A percentile compares a stretch with the other conserved stretches of the same genome.
phyloP scores from a whole-genome alignment of 92 coral and sea anemone genomes.

The Zoanthus sociatus region DNA sequence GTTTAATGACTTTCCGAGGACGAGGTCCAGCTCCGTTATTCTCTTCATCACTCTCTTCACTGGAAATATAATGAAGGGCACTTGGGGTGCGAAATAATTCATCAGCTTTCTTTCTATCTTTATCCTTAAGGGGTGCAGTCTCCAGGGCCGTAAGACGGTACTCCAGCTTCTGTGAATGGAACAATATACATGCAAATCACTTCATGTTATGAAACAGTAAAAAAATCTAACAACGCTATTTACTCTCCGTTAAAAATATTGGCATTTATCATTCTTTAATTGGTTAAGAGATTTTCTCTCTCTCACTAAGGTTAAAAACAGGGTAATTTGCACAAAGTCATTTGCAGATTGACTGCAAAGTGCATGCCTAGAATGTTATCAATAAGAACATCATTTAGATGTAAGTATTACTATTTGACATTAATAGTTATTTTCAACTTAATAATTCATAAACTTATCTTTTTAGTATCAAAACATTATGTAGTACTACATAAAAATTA shows the following conservation, averaged over 20 bases:
- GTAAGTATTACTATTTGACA: too few relatives aligned
- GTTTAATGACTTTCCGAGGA: conserved; percentile 50
- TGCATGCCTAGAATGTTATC: too few relatives aligned
- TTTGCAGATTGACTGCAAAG: too few relatives aligned
- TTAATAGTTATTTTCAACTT: too few relatives aligned
- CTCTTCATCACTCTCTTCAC: conserved; percentile 1
- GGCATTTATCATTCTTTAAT: background rate
- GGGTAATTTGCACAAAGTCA: too few relatives aligned
- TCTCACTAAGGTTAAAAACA: background rate
- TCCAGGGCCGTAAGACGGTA: conserved; percentile 1
- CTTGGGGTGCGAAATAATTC: background rate
- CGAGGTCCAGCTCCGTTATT: conserved; percentile 45
- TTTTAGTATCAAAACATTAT: too few relatives aligned
- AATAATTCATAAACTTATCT: too few relatives aligned
- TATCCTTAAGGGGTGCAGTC: background rate
- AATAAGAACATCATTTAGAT: too few relatives aligned
- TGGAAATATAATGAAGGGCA: background rate
- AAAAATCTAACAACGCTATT: conserved; percentile 7
- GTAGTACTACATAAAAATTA: too few relatives aligned
- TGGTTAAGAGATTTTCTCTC: background rate
- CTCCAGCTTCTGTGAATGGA: conserved; percentile 18
- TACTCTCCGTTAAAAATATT: conserved; percentile 13
- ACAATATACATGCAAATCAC: conserved; percentile 11
- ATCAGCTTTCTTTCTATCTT: too few relatives aligned
- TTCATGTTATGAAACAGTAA: conserved; percentile 1